Conservation (phyloP, 2,113 vertebrate species). For the Mirza zaza region DNA sequence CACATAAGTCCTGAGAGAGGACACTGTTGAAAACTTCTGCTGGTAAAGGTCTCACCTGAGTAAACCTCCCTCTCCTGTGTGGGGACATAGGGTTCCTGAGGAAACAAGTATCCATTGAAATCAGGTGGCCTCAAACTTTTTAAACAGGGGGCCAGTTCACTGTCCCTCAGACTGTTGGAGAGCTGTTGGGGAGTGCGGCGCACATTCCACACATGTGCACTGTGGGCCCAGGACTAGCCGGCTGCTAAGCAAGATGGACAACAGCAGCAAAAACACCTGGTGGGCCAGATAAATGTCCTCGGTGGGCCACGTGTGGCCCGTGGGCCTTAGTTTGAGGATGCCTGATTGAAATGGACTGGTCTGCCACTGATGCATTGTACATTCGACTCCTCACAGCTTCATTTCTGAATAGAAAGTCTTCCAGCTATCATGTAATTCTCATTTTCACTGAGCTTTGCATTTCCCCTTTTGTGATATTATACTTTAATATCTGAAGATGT, state of each 20-base stretch:
- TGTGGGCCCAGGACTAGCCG: too few species aligned
- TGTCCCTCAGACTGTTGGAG: too few species aligned
- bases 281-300: too few species aligned
- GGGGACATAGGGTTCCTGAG: background rate
- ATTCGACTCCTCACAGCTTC: background rate
- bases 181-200: too few species aligned
- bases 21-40: background rate
- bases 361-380: background rate
- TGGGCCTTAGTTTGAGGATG: too few species aligned
- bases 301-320: too few species aligned
- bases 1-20: background rate
- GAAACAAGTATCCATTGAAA: background rate
- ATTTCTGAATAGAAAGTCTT: background rate
- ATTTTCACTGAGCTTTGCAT: background rate
- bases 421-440: background rate
- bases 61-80: background rate
- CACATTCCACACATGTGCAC: too few species aligned
- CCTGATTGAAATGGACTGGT: background rate
- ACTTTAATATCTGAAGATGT: constrained; percentile 10
- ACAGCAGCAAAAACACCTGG: too few species aligned
- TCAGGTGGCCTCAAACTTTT: too few species aligned
- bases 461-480: background rate
- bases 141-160: too few species aligned
- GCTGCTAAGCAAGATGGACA: too few species aligned
- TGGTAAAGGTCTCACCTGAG: background rate